Evolutionary conservation across 2,113 vertebrate genomes (phyloP).

Genomic region (Muntiacus reevesi): DNA sequence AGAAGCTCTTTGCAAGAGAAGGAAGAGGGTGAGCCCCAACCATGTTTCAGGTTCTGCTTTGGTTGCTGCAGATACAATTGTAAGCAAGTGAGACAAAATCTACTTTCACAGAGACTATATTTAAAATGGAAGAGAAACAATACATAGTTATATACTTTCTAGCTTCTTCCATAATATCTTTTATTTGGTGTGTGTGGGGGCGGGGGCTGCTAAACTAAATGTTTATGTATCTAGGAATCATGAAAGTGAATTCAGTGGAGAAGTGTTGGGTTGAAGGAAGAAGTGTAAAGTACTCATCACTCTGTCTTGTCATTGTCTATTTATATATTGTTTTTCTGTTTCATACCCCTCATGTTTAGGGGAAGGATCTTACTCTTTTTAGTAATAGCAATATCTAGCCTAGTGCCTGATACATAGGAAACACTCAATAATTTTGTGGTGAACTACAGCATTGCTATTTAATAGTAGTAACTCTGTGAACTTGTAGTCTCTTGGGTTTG

Average conservation of each 20-base stretch:
- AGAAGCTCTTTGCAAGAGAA: background rate
- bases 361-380: background rate
- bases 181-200: background rate
- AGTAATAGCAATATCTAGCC: background rate
- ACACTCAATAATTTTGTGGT: background rate
- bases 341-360: background rate
- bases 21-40: background rate
- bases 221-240: background rate
- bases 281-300: background rate
- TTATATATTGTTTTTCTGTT: background rate
- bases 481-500: background rate
- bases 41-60: background rate
- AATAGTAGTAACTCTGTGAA: background rate
- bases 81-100: background rate
- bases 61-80: background rate
- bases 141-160: background rate
- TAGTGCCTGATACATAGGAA: background rate
- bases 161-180: background rate
- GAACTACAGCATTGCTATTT: background rate
- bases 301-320: background rate
- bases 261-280: background rate
- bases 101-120: background rate
- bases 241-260: background rate
- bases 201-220: background rate
- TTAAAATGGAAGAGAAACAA: background rate